phyloP scores from a whole-genome alignment of 2,113 vertebrate species.

The Holacanthus passer region DNA sequence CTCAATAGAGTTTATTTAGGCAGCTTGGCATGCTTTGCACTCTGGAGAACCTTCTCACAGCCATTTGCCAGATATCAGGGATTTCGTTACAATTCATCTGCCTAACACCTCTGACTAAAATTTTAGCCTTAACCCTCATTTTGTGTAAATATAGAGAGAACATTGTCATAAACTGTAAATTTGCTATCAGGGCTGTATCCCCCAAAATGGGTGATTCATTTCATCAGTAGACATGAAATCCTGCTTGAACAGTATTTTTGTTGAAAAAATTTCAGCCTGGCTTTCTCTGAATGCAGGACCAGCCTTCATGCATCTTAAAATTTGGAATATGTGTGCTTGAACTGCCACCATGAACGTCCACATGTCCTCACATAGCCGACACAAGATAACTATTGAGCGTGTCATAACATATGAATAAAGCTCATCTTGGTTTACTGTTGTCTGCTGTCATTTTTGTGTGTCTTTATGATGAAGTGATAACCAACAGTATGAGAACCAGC shows the following conservation, averaged over 20 bases:
- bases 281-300: constrained; percentile 73
- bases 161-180: constrained; percentile 74
- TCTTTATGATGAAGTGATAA: not conserved
- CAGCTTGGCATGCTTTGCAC: constrained; percentile 83
- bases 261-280: constrained; percentile 61
- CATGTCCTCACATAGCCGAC: constrained; percentile 69
- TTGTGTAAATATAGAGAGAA: constrained; percentile 73
- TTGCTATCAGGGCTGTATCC: constrained; percentile 79
- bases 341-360: constrained; percentile 68
- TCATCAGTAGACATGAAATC: constrained; percentile 59
- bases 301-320: constrained; percentile 66
- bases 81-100: constrained; percentile 82
- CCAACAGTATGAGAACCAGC: not conserved
- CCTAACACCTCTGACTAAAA: constrained; percentile 81
- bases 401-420: constrained; percentile 85
- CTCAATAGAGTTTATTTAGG: constrained; percentile 69
- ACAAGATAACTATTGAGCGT: constrained; percentile 77
- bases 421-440: constrained; percentile 79
- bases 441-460: constrained; percentile 48
- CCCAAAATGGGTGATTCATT: constrained; percentile 65
- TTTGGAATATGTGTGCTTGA: constrained; percentile 73
- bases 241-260: constrained; percentile 61
- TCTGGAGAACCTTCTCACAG: constrained; percentile 80
- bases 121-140: constrained; percentile 86
- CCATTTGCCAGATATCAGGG: constrained; percentile 87